A percentile compares a stretch with the other conserved stretches of the same genome.
Conservation (phyloP, 2,797 vertebrate genomes). For the Morus bassanus region DNA sequence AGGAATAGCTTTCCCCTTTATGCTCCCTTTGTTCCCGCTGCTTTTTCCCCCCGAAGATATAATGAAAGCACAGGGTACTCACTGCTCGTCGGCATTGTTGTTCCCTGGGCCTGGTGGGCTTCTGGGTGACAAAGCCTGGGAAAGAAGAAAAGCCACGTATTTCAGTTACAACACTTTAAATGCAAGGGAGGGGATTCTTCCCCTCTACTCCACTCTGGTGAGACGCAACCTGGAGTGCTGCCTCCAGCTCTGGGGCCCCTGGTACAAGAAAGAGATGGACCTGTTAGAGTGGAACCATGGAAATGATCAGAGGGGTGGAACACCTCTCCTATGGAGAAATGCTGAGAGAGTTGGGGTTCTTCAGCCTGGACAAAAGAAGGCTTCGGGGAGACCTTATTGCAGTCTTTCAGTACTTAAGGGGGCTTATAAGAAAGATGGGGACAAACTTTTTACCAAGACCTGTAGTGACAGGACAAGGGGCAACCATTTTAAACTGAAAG, state of each 20-base stretch:
- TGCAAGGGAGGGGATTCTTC: neutral
- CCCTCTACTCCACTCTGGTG: neutral
- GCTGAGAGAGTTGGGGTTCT: neutral
- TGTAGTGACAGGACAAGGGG: neutral
- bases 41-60: neutral
- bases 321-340: neutral
- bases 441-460: neutral
- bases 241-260: neutral
- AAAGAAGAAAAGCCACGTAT: neutral
- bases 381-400: rapidly evolving
- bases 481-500: neutral
- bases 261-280: neutral
- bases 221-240: neutral
- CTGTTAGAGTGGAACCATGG: neutral
- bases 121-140: constrained; percentile 47
- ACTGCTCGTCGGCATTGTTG: constrained; percentile 40
- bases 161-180: neutral
- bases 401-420: neutral
- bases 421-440: neutral
- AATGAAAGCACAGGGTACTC: constrained; percentile 28
- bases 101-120: neutral
- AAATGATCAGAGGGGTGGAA: rapidly evolving
- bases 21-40: neutral
- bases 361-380: neutral
- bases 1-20: neutral